Base-by-base conservation (phyloP, 2,888 invertebrate genomes). In the Temnothorax ravouxi region DNA sequence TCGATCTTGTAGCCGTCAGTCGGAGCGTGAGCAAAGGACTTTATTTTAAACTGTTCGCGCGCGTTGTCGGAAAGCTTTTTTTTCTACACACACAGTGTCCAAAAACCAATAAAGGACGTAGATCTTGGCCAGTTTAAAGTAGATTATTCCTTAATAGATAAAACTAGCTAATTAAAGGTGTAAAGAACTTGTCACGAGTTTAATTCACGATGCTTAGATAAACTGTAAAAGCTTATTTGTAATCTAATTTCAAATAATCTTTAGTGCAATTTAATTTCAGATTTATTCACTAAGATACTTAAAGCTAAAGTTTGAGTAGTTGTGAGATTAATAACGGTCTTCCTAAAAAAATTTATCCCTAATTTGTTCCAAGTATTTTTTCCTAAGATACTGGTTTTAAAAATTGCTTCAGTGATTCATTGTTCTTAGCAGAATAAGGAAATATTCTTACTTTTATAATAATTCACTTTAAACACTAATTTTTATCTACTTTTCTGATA, bases 21-120 rank as follows among this genome's bases (percentile, higher is more conserved):
- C 29, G 52, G 25, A 67, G 64, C 62, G 29, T 38, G 64, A 76
- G 77, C n/a, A 56, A 56, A 44, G 21, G 11, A 44, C n/a, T 69
- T 77, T 77, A 44, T 67, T 77, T 77, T 77, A 54, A 67, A 54
- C 18, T 3, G 29, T 29, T 3, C 29, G 29, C 47, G 21, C 29
- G 29, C 29, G 29, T 25, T 25, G n/a, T 41, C 41, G 9, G 41
- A 54, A 29, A 21, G n/a, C 15, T 21, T n/a, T 66, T 66, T 50
- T 2, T 75, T 54, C 13, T n/a, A 13, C n/a, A 18, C 25, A 13
- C n/a, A 18, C 25, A 52, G 4, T 29, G 9, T 47, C 34, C 4
- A 34, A 47, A 62, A 61, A 61, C 9, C n/a, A n/a, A 29, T 21
- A 25, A n/a, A 34, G 21, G 3, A 54, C 15, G 21, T 15, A n/a